phyloP scores from a whole-genome alignment of 2,797 vertebrate genomes.

The Champsocephalus esox region DNA sequence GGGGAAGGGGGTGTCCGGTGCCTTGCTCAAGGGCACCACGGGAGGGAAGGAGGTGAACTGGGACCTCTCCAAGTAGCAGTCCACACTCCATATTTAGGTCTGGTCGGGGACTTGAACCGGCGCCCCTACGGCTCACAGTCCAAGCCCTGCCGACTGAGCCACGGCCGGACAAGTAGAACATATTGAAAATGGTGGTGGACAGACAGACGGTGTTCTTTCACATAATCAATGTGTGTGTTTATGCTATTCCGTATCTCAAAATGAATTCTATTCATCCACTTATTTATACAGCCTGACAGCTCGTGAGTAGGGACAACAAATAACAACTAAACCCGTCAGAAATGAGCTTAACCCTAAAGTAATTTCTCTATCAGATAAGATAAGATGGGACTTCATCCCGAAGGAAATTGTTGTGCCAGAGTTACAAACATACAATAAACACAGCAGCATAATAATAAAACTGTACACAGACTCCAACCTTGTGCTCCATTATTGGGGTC shows the following conservation, averaged over 20 bases:
- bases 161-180: not conserved
- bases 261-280: not conserved
- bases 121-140: no score
- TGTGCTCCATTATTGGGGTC: slow-evolving; percentile 95
- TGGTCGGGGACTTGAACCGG: no score
- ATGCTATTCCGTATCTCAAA: not conserved
- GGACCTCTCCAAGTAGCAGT: no score
- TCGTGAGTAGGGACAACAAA: not conserved
- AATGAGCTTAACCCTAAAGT: not conserved
- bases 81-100: no score
- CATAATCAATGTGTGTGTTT: not conserved
- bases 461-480: slow-evolving; percentile 64
- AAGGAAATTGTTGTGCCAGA: no score
- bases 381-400: no score
- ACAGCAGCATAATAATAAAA: no score
- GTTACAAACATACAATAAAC: no score
- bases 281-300: not conserved
- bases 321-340: not conserved
- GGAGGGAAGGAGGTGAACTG: no score
- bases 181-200: not conserved
- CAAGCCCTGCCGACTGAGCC: no score
- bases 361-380: not conserved
- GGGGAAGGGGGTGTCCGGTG: no score
- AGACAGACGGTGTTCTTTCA: not conserved
- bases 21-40: no score